A percentile compares a stretch with the other conserved stretches of the same genome.
Conservation (phyloP, 2,797 vertebrate genomes). For the Ambastaia sidthimunki region DNA sequence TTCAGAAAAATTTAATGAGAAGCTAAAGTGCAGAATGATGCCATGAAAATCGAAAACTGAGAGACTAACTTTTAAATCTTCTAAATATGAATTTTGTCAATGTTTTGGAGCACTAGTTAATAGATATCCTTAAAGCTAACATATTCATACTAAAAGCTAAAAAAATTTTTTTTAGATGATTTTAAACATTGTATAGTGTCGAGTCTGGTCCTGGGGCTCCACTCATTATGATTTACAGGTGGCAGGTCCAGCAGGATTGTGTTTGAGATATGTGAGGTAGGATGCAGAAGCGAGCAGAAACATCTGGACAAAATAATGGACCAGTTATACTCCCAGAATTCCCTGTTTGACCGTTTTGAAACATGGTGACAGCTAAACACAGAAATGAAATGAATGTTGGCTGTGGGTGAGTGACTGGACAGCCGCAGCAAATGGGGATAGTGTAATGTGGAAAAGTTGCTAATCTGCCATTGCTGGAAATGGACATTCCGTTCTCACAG, state of each 20-base stretch:
- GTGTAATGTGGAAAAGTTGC: conserved; percentile 32
- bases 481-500: conserved; percentile 46
- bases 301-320: conserved; percentile 53
- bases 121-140: too few relatives aligned
- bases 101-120: too few relatives aligned
- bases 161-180: too few relatives aligned
- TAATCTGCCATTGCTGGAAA: conserved; percentile 23
- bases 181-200: too few relatives aligned
- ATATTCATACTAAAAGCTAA: too few relatives aligned
- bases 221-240: conserved; percentile 36
- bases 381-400: conserved; percentile 47
- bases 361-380: conserved; percentile 24
- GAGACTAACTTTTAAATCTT: too few relatives aligned
- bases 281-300: conserved; percentile 32
- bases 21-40: too few relatives aligned
- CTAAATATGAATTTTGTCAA: too few relatives aligned
- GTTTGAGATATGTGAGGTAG: conserved; percentile 20
- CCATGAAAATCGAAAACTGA: too few relatives aligned
- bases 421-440: conserved; percentile 43
- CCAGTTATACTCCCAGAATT: conserved; percentile 29
- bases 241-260: conserved; percentile 14
- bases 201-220: background rate
- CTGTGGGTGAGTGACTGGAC: conserved; percentile 23
- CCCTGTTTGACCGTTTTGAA: conserved; percentile 24
- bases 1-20: too few relatives aligned